Conservation (phyloP, 2,797 vertebrate species). For the Rhadinocentrus ornatus region DNA sequence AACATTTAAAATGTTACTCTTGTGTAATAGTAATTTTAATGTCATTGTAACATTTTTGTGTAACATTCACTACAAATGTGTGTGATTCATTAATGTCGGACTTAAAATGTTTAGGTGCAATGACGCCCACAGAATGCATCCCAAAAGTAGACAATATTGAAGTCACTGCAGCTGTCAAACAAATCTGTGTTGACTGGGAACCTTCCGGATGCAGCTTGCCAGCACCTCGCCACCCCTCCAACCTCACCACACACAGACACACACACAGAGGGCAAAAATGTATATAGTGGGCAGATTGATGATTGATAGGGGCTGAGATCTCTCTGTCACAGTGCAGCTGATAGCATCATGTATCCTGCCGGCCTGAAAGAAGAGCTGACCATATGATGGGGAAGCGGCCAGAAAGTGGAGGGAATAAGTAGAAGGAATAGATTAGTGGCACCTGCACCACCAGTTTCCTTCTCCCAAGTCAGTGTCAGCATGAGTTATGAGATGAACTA, state of each 20-base stretch:
- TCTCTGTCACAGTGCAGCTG: slow-evolving; percentile 76
- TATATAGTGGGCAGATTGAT: slow-evolving; percentile 76
- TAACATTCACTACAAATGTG: no score
- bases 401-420: slow-evolving; percentile 8
- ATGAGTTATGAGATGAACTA: slow-evolving; percentile 48
- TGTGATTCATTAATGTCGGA: no score
- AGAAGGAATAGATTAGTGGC: slow-evolving; percentile 40
- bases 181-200: slow-evolving; percentile 82
- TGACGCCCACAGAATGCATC: no score
- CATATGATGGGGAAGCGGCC: slow-evolving; percentile 17
- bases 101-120: no score
- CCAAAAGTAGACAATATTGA: slow-evolving; percentile 12
- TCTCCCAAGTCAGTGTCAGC: slow-evolving; percentile 45
- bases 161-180: slow-evolving; percentile 75
- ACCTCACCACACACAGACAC: slow-evolving; percentile 16
- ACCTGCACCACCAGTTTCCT: slow-evolving; percentile 61
- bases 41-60: no score
- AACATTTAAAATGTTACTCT: no score
- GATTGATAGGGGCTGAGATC: slow-evolving; percentile 84
- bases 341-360: slow-evolving; percentile 60
- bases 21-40: no score
- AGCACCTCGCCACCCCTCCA: no score
- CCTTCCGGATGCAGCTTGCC: slow-evolving; percentile 71
- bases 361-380: slow-evolving; percentile 59
- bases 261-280: slow-evolving; percentile 65